phyloP scores from a whole-genome alignment of 2,888 invertebrate genomes.

The Aleiodes leptofemur region DNA sequence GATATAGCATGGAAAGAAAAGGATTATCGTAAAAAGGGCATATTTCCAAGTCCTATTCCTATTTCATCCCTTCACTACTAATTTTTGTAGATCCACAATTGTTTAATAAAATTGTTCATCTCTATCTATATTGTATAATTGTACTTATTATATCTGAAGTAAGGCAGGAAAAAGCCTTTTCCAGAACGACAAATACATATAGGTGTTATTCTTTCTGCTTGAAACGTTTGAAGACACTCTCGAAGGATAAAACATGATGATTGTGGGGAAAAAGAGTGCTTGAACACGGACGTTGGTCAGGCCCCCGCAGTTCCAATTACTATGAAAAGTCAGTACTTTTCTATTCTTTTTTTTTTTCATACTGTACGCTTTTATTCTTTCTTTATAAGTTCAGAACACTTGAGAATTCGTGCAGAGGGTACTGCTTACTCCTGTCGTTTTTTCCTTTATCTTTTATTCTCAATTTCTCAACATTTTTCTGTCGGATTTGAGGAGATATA shows the following conservation, averaged over 20 bases:
- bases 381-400: slow-evolving; percentile 58
- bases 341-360: slow-evolving; percentile 17
- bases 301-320: slow-evolving; percentile 72
- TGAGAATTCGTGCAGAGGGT: slow-evolving; percentile 51
- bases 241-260: slow-evolving; percentile 65
- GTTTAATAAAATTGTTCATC: background rate
- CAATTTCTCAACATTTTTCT: slow-evolving; percentile 16
- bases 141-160: background rate
- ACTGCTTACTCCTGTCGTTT: slow-evolving; percentile 12
- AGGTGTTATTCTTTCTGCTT: slow-evolving; percentile 61
- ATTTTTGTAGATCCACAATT: background rate
- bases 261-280: slow-evolving; percentile 72
- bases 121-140: background rate
- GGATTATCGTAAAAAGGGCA: too few species aligned
- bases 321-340: slow-evolving; percentile 59
- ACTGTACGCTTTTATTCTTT: slow-evolving; percentile 45
- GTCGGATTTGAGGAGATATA: background rate
- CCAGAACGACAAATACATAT: slow-evolving; percentile 49
- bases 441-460: slow-evolving; percentile 9
- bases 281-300: slow-evolving; percentile 75
- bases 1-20: too few species aligned
- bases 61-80: too few species aligned
- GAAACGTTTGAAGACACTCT: slow-evolving; percentile 65
- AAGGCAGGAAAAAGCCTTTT: slow-evolving; percentile 42
- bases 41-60: too few species aligned